Base-by-base conservation (phyloP, 2,888 invertebrate species). In the Rhingia rostrata region DNA sequence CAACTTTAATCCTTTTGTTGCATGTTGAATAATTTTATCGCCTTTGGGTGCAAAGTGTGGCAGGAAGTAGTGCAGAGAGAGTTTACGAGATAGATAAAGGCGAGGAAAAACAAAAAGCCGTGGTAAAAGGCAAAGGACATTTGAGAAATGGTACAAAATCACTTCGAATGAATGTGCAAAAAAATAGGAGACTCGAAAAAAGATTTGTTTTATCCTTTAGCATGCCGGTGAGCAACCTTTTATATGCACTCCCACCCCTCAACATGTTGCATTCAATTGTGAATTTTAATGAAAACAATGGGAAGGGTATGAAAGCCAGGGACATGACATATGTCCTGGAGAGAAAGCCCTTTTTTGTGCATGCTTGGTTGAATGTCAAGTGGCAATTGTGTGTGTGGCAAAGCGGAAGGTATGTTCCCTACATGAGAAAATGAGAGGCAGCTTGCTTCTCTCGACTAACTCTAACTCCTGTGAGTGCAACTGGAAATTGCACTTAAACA, bases 241-340 rank as follows among this genome's bases (percentile, higher is more conserved):
- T 32, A n/a, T n/a, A n/a, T 47, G 45, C 3, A 10, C 12, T 49
- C 12, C 5, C 10, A 5, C 12, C 30, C 49, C 10, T 14, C 12
- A 14, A 79, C 83, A 70, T 84, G 83, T 79, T 84, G 79, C 83
- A 64, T 84, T 53, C 53, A 64, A 66, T 54, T 84, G 63, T 60
- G 69, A 74, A 60, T 70, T 74, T 73, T 58, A 83, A 83, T 61
- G 53, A 69, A 69, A 58, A 83, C 83, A 83, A 78, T 53, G 73
- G 79, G 22, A 75, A 53, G 33, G 41, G 14, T 6, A 47, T 12
- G 14, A 47, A 14, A 22, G 22, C 14, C 47, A 47, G 63, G 61
- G 74, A 78, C 77, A 70, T 63, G 39, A 39, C 60, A 45, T 33
- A 53, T 72, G 54, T 54, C 53, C 67, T 69, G 37, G 63, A 80